Base-by-base conservation (phyloP, 2,888 invertebrate genomes). In the Nomada flava region DNA sequence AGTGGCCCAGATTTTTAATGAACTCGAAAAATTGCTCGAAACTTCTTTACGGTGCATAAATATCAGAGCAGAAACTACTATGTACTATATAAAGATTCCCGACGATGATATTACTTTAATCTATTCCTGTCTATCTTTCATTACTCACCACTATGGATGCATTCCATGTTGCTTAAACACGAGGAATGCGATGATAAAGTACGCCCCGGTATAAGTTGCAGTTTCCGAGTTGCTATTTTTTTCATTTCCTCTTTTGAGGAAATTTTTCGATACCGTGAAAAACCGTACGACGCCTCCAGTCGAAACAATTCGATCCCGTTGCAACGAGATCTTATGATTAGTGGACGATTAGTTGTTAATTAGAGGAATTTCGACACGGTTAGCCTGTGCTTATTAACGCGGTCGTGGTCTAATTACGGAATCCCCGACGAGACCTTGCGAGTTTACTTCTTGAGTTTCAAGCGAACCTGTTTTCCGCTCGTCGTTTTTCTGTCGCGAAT, bases 371-470 rank as follows among this genome's bases (percentile, higher is more conserved):
- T 89, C 90, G 89, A 86, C 86, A 91, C 91, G 91, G 91, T 91
- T 90, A 90, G 90, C 88, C 87, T 89, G 88, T 86, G 92, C 91
- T 92, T 92, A 93, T 93, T 93, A 93, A 87, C 90, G 84, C 92
- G 88, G 93, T 93, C 91, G 89, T 92, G 93, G 92, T 93, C 93
- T 92, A 92, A 92, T 93, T 93, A 90, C 88, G 87, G 87, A 88
- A 87, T 86, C 88, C 72, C 71, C 60, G 60, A 85, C 73, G 77
- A 82, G 76, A 84, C 82, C 77, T 80, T 64, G 76, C 53, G 18
- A 50, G 63, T 55, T 68, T 1, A 26, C 42, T 50, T 55, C 57
- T 70, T 47, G 36, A 29, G 60, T 55, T 72, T 63, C 42, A 11
- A 53, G 53, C 23, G 53, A 9, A 53, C 53, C 63, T 23, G 52